A percentile compares a stretch with the other conserved stretches of the same genome.
Conservation (phyloP, 2,113 vertebrate genomes). For the Amblyopsis rosae region DNA sequence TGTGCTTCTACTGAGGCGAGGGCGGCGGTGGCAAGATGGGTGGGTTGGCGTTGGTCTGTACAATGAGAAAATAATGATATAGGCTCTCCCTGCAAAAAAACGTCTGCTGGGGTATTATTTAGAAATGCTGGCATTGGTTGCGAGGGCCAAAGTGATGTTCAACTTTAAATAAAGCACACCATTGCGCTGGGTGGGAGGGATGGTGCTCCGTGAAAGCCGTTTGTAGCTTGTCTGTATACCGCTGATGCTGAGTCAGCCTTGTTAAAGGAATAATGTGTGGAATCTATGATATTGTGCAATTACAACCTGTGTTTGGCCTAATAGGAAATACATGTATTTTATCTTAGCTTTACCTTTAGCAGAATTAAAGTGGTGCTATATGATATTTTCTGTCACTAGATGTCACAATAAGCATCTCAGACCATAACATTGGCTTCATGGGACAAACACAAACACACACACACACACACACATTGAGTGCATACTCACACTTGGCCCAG, state of each 20-base stretch:
- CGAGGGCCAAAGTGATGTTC: constrained; percentile 37
- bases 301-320: too few species aligned
- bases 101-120: constrained; percentile 43
- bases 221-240: constrained; percentile 11
- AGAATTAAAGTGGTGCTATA: too few species aligned
- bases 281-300: too few species aligned
- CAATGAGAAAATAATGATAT: constrained; percentile 55
- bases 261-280: not conserved
- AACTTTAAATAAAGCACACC: constrained; percentile 39
- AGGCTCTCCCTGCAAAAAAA: constrained; percentile 41
- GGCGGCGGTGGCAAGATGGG: constrained; percentile 33
- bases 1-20: constrained; percentile 46
- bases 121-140: constrained; percentile 16
- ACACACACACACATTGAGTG: too few species aligned
- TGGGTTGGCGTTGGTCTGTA: constrained; percentile 37
- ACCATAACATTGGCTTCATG: too few species aligned
- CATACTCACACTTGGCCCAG: too few species aligned
- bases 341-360: too few species aligned
- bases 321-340: too few species aligned
- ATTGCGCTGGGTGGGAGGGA: constrained; percentile 1
- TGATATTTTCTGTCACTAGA: too few species aligned
- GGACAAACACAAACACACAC: too few species aligned
- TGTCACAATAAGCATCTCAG: too few species aligned
- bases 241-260: not conserved
- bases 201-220: constrained; percentile 14